Evolutionary conservation across 2,888 invertebrate species (phyloP), one percentile per base, ranked within the genome.

Genomic region (Troides aeacus): DNA sequence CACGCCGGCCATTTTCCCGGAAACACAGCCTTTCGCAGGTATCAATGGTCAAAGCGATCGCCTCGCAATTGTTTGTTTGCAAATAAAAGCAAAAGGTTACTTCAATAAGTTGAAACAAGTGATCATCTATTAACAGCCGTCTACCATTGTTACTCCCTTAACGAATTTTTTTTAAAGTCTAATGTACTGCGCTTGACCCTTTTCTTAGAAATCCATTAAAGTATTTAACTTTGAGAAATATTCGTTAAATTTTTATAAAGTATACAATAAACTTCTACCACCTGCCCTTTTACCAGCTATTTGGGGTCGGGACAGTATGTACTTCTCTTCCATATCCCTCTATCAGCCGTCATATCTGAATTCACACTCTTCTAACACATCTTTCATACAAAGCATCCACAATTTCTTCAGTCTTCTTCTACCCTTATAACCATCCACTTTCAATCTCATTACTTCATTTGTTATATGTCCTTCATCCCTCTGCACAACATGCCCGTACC

Each of bases 1-100:
- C 59, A 64, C 24, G 68, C 80, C 81, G 78, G 53, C 68, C 66
- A 21, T 72, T 76, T 79, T 63, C 66, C 63, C 17, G 42, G 66
- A 70, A 70, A 39, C n/a, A 3, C 7, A 17, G 24, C 59, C 46
- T 58, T 58, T 50, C 30, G 36, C 53, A 39, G 61, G 57, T 62
- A 64, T 21, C 62, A 30, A 42, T n/a, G 62, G 65, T 64, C 64
- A 69, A 62, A 61, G 39, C 46, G 42, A 50, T 23, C 24, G 36
- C 39, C 18, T 53, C 42, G 36, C 36, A 39, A 46, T 59, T 65
- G 39, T 42, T n/a, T 42, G 61, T 57, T 62, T 67, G 62, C 63
- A 59, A 68, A 68, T 59, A 68, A 66, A 56, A 23, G 30, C 30
- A 60, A 61, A 64, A 69, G 64, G 64, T 69, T 62, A 69, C 65